These are phyloP conservation scores for Panthera tigris DNA, from an alignment of 2,113 vertebrate species.

Conservation along the genomic window DNA sequence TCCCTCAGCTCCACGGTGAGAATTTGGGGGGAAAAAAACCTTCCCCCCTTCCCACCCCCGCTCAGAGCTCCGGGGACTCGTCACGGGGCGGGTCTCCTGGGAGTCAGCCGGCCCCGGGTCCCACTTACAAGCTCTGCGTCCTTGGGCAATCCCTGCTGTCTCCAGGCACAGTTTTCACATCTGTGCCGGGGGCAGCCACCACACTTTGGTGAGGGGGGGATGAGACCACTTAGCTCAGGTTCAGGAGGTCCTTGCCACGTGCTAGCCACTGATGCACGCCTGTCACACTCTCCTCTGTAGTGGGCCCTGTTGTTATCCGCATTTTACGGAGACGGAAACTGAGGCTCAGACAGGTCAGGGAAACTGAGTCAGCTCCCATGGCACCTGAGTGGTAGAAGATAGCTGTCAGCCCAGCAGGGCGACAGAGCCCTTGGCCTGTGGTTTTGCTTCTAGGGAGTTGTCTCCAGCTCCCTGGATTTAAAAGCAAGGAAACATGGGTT, in stretches of 20 bases:
- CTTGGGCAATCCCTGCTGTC: accelerated
- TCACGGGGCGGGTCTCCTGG: not conserved
- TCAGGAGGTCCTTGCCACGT: not conserved
- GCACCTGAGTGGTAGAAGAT: not conserved
- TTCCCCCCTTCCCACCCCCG: not conserved
- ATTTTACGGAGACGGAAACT: not conserved
- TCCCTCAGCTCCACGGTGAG: not conserved
- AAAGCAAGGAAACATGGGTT: not conserved
- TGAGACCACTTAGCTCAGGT: not conserved
- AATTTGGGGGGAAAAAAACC: no score
- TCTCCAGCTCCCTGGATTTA: not conserved
- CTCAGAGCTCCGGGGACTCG: not conserved
- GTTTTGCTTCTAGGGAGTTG: not conserved
- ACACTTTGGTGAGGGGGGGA: not conserved
- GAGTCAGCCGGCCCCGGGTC: not conserved
- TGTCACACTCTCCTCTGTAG: not conserved
- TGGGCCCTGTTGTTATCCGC: not conserved
- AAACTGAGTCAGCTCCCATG: not conserved
- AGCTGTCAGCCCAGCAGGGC: not conserved
- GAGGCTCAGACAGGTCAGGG: not conserved
- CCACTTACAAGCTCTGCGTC: not conserved
- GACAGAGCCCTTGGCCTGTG: not conserved
- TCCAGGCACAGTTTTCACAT: accelerated
- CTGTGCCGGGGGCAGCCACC: not conserved
- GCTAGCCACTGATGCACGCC: not conserved